These are phyloP conservation scores for Myathropa florea DNA, from an alignment of 2,888 invertebrate species.

Conservation along the genomic window DNA sequence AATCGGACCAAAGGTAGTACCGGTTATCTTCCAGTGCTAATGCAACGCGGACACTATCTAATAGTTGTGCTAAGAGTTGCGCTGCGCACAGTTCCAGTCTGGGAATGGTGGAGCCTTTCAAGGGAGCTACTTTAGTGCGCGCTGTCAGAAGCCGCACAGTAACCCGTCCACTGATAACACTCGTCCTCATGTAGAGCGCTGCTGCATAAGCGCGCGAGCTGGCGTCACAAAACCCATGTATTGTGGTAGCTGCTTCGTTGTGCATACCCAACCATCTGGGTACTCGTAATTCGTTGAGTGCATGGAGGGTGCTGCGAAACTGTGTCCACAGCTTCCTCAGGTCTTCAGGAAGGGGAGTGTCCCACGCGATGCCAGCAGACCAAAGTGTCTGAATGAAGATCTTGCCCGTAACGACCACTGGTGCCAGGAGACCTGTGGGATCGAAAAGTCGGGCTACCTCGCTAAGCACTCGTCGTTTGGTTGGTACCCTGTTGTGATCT, in stretches of 20 bases:
- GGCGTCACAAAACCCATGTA: too few relatives aligned
- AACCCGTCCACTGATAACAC: not conserved
- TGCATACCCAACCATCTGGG: not conserved
- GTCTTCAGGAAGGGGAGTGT: not conserved
- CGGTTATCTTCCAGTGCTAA: not conserved
- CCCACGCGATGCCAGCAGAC: slow-evolving; percentile 26
- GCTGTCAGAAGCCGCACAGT: not conserved
- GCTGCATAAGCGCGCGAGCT: too few relatives aligned
- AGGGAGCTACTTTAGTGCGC: not conserved
- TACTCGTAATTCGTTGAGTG: not conserved
- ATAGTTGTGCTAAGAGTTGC: not conserved
- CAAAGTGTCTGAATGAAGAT: slow-evolving; percentile 36
- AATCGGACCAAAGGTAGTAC: slow-evolving; percentile 6
- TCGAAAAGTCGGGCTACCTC: slow-evolving; percentile 21
- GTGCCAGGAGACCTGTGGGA: slow-evolving; percentile 33
- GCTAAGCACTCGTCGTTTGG: slow-evolving; percentile 23
- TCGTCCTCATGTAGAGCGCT: not conserved
- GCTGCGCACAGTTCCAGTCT: slow-evolving; percentile 11
- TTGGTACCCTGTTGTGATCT: not conserved
- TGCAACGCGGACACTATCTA: not conserved
- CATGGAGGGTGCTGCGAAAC: not conserved
- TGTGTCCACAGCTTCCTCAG: not conserved
- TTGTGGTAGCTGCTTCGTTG: not conserved
- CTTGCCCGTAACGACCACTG: slow-evolving; percentile 33
- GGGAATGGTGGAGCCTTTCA: not conserved